phyloP scores from a whole-genome alignment of 92 coral and sea anemone species.

The Scolanthus callimorphus region DNA sequence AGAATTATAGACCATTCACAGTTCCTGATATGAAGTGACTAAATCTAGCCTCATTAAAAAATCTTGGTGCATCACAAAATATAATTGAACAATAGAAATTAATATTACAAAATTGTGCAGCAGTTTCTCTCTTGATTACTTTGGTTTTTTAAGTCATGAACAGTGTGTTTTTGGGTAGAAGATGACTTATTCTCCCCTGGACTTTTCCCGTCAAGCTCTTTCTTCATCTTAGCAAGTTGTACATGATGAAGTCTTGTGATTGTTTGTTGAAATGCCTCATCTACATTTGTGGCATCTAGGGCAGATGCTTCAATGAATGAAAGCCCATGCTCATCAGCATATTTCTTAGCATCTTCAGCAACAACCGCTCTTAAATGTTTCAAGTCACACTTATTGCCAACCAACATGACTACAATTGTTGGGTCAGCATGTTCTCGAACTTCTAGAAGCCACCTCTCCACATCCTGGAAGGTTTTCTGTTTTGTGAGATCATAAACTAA shows the following conservation, averaged over 20 bases:
- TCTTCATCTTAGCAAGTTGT: conserved; percentile 91
- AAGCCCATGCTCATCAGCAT: conserved; percentile 67
- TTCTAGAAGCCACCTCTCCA: conserved; percentile 88
- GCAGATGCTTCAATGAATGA: conserved; percentile 98
- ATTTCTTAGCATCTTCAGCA: conserved; percentile 82
- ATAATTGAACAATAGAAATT: too few species aligned
- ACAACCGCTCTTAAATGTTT: conserved; percentile 92
- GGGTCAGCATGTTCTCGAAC: conserved; percentile 94
- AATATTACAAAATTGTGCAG: conserved; percentile 23
- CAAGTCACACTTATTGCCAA: conserved; percentile 96
- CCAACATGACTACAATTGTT: conserved; percentile 95
- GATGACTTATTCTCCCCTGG: conserved; percentile 31
- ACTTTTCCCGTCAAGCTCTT: conserved; percentile 76
- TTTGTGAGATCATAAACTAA: conserved; percentile 96
- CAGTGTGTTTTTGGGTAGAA: conserved; percentile 36
- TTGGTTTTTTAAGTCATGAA: conserved; percentile 49
- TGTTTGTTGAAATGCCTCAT: conserved; percentile 94
- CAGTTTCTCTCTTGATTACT: conserved; percentile 15
- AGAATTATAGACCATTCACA: too few species aligned
- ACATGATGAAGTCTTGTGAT: conserved; percentile 87
- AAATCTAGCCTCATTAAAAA: too few species aligned
- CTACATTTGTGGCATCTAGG: conserved; percentile 93
- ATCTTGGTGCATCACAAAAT: too few species aligned
- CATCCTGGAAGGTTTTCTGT: conserved; percentile 93
- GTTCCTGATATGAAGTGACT: too few species aligned